These are phyloP conservation scores for Danio aesculapii DNA, from an alignment of 2,797 vertebrate genomes.

Conservation along the genomic window DNA sequence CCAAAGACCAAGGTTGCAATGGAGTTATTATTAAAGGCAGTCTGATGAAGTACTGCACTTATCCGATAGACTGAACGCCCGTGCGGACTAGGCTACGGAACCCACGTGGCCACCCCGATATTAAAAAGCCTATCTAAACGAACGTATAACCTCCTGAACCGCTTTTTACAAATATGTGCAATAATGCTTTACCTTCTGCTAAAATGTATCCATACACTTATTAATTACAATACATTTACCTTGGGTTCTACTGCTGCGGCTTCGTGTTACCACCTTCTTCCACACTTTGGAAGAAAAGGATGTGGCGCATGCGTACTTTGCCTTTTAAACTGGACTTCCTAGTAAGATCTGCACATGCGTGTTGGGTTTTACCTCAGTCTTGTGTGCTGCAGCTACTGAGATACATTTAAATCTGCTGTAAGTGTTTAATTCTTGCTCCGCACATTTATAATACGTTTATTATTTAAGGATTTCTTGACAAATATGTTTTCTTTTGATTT, in stretches of 20 bases:
- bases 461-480: background rate
- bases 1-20: background rate
- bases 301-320: slow-evolving; percentile 39
- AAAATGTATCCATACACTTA: background rate
- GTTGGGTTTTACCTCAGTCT: background rate
- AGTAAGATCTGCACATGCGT: slow-evolving; percentile 40
- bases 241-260: background rate
- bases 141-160: background rate
- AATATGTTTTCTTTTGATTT: background rate
- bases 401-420: background rate
- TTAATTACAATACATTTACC: background rate
- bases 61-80: no score
- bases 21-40: no score
- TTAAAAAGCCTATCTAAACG: background rate
- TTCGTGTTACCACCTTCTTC: background rate
- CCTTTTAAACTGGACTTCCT: slow-evolving; percentile 8
- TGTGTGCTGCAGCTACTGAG: background rate
- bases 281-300: slow-evolving; percentile 18
- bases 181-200: no score
- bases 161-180: background rate
- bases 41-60: no score
- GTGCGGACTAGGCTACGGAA: no score
- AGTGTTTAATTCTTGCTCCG: background rate
- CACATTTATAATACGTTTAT: background rate
- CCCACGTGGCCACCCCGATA: slow-evolving; percentile 19